phyloP scores from a whole-genome alignment of 37 sponge, comb jelly and placozoan genomes.

The Theonella swinhoei region DNA sequence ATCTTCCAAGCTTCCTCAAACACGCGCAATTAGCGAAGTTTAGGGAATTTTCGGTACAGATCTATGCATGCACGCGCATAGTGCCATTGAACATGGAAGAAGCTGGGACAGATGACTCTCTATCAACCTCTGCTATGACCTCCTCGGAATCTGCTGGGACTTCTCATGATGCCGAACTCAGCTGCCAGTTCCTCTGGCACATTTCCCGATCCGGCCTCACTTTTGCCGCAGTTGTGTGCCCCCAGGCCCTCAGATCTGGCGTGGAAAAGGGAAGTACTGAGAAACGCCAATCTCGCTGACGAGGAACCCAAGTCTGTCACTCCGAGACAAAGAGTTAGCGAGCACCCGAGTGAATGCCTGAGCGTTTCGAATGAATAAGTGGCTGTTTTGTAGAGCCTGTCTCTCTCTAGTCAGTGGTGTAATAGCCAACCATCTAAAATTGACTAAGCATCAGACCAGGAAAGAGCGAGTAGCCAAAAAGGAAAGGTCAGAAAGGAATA shows the following conservation, averaged over 20 bases:
- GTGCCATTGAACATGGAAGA: neutral
- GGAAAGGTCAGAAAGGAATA: constrained; percentile 11
- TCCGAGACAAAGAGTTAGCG: constrained; percentile 6
- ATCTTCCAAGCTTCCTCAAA: neutral
- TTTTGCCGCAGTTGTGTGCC: neutral
- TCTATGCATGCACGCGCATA: neutral
- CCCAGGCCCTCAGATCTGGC: neutral
- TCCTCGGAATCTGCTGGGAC: too few relatives aligned
- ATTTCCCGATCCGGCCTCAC: neutral
- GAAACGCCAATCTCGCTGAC: neutral
- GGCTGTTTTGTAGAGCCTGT: constrained; percentile 18
- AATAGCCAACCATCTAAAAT: neutral
- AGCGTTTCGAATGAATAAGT: neutral
- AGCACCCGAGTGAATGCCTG: neutral
- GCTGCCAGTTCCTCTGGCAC: neutral
- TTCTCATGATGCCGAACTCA: too few relatives aligned
- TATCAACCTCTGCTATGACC: too few relatives aligned
- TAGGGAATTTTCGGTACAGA: neutral
- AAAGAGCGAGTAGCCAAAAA: neutral
- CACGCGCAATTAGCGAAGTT: neutral
- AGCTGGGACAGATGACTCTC: too few relatives aligned
- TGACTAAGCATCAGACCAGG: constrained; percentile 1
- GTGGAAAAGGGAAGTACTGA: neutral
- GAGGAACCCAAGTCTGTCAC: constrained; percentile 15
- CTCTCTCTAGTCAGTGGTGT: neutral